These are phyloP conservation scores for Crematogaster levior DNA, from an alignment of 2,888 invertebrate species.

Conservation along the genomic window DNA sequence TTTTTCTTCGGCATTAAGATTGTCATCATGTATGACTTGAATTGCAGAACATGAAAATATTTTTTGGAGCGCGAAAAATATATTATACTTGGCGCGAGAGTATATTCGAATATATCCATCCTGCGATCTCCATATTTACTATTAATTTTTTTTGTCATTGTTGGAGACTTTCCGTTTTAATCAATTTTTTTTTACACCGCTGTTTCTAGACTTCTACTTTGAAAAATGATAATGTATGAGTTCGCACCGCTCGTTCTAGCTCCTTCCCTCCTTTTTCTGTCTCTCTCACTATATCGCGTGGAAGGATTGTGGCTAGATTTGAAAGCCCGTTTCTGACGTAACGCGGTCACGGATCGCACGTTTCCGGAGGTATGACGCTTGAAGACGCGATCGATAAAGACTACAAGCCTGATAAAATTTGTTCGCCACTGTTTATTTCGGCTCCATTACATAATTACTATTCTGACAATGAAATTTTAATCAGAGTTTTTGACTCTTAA, in stretches of 20 bases:
- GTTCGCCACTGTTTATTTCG: constrained; percentile 1
- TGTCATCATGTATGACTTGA: background rate
- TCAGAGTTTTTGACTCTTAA: background rate
- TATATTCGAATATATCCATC: background rate
- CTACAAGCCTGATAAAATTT: constrained; percentile 9
- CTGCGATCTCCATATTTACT: background rate
- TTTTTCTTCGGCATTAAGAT: background rate
- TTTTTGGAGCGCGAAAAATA: background rate
- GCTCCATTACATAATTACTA: background rate
- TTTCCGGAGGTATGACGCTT: constrained; percentile 27
- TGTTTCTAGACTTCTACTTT: background rate
- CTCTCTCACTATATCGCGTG: constrained; percentile 35
- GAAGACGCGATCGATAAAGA: constrained; percentile 43
- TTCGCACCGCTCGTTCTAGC: background rate
- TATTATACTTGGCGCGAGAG: background rate
- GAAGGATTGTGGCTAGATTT: constrained; percentile 59
- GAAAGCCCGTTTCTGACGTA: constrained; percentile 65
- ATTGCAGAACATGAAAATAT: background rate
- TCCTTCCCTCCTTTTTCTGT: constrained; percentile 16
- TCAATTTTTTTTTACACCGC: background rate
- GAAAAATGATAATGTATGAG: constrained; percentile 25
- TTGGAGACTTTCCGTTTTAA: background rate
- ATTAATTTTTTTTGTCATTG: background rate
- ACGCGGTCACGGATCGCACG: constrained; percentile 53
- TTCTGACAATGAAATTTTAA: background rate